Conservation (phyloP, 1,140 invertebrate species). For the Sweltsa coloradensis region DNA sequence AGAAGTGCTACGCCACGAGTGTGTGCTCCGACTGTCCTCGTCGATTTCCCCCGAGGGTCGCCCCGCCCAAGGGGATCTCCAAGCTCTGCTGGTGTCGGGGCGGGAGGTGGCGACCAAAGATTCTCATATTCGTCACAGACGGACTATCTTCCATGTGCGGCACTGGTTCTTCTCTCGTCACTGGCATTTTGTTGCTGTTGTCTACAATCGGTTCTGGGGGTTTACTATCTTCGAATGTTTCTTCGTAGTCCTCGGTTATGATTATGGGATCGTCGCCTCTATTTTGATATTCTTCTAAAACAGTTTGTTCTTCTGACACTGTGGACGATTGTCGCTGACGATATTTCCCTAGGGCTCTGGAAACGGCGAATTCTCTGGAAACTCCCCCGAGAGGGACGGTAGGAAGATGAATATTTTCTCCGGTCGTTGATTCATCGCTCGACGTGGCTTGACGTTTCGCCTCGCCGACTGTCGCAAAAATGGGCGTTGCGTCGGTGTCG, state of each 20-base stretch:
- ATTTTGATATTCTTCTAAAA: conserved; percentile 35
- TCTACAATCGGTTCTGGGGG: too few species aligned
- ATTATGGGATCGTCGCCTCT: conserved; percentile 18
- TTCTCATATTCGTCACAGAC: conserved; percentile 39
- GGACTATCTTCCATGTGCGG: conserved; percentile 42
- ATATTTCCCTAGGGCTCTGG: conserved; percentile 68
- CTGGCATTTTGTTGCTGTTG: conserved; percentile 22
- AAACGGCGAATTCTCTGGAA: conserved; percentile 73
- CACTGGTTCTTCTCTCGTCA: conserved; percentile 24
- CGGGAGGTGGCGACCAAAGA: background rate
- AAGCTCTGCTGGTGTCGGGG: conserved; percentile 58
- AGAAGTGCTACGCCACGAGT: conserved; percentile 74
- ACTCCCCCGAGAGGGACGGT: conserved; percentile 43
- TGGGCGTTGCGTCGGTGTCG: conserved; percentile 26
- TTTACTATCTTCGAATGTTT: too few species aligned
- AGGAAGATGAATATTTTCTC: conserved; percentile 29
- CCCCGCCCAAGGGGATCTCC: conserved; percentile 53
- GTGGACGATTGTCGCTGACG: conserved; percentile 59
- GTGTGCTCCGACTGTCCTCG: conserved; percentile 72
- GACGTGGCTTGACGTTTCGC: conserved; percentile 39
- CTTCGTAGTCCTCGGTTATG: too few species aligned
- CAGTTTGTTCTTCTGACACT: conserved; percentile 46
- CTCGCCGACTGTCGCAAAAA: conserved; percentile 62
- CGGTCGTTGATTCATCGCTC: conserved; percentile 32
- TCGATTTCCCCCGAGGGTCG: conserved; percentile 42